A percentile compares a stretch with the other conserved stretches of the same genome.
Evolutionary conservation across 2,888 invertebrate genomes (phyloP).

Genomic region (Ecliptopera silaceata): DNA sequence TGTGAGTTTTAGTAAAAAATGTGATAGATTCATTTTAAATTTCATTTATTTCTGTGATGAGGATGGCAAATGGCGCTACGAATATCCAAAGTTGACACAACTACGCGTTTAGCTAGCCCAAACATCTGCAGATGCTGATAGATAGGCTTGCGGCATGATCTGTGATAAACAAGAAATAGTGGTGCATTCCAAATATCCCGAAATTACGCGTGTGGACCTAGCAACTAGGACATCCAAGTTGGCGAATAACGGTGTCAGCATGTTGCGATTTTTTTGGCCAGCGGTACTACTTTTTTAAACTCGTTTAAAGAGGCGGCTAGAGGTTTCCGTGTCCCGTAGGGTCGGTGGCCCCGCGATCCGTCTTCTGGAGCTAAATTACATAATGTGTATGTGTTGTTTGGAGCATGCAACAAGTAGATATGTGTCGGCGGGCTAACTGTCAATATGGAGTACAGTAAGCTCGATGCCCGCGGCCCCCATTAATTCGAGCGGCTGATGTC

Average conservation of each 20-base stretch:
- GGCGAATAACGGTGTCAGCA: constrained; percentile 84
- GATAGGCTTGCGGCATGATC: constrained; percentile 71
- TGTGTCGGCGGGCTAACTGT: constrained; percentile 83
- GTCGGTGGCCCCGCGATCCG: constrained; percentile 79
- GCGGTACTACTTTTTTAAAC: constrained; percentile 84
- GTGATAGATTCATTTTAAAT: constrained; percentile 72
- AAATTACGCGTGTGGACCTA: constrained; percentile 72
- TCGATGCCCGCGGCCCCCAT: constrained; percentile 81
- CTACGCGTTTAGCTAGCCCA: constrained; percentile 80
- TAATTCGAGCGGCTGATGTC: constrained; percentile 83
- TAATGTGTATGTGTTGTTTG: constrained; percentile 80
- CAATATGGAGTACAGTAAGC: constrained; percentile 83
- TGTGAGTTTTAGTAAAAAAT: constrained; percentile 66
- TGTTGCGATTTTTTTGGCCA: constrained; percentile 84
- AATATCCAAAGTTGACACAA: constrained; percentile 82
- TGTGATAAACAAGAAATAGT: constrained; percentile 72
- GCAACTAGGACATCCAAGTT: constrained; percentile 83
- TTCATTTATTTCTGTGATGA: constrained; percentile 73
- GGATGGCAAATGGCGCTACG: constrained; percentile 83
- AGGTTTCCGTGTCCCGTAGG: constrained; percentile 83
- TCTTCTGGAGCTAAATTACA: constrained; percentile 82
- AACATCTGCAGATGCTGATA: constrained; percentile 68
- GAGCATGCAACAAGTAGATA: constrained; percentile 83
- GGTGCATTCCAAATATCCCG: constrained; percentile 74
- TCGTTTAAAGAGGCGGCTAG: constrained; percentile 83